Conservation (phyloP, 2,888 invertebrate genomes). For the Drosophila algonquin region DNA sequence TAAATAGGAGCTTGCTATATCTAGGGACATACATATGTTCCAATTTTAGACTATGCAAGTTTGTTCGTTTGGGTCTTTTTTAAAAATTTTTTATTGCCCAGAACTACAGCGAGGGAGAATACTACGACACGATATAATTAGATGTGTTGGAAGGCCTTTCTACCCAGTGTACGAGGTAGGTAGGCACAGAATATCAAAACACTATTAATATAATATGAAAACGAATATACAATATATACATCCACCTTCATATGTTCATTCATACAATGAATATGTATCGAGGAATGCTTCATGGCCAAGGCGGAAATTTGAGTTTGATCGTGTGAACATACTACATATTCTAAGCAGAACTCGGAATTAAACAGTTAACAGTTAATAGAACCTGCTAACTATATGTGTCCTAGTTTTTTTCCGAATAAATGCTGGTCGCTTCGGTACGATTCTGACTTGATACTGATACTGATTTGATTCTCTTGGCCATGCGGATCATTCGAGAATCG, state of each 20-base stretch:
- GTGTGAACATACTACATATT: background rate
- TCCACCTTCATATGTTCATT: too few species aligned
- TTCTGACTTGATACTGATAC: too few species aligned
- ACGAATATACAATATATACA: background rate
- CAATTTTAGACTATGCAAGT: slow-evolving; percentile 17
- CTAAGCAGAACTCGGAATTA: background rate
- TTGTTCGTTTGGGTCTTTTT: slow-evolving; percentile 9
- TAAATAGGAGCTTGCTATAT: slow-evolving; percentile 19
- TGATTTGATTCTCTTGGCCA: too few species aligned
- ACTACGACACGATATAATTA: slow-evolving; percentile 15
- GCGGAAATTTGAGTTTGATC: background rate
- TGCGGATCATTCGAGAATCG: too few species aligned
- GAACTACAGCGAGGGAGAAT: slow-evolving; percentile 1
- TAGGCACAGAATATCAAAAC: too few species aligned
- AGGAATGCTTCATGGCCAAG: background rate
- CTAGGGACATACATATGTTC: slow-evolving; percentile 17
- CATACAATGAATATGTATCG: background rate
- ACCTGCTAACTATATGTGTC: too few species aligned
- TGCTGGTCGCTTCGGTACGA: too few species aligned
- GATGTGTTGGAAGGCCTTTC: slow-evolving; percentile 10
- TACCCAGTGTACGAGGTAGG: background rate
- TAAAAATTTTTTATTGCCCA: background rate
- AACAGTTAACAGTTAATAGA: too few species aligned
- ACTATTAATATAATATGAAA: background rate
- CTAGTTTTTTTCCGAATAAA: too few species aligned